These are phyloP conservation scores for Enteromius trimaculatus DNA, from an alignment of 2,797 vertebrate genomes.

Conservation along the genomic window DNA sequence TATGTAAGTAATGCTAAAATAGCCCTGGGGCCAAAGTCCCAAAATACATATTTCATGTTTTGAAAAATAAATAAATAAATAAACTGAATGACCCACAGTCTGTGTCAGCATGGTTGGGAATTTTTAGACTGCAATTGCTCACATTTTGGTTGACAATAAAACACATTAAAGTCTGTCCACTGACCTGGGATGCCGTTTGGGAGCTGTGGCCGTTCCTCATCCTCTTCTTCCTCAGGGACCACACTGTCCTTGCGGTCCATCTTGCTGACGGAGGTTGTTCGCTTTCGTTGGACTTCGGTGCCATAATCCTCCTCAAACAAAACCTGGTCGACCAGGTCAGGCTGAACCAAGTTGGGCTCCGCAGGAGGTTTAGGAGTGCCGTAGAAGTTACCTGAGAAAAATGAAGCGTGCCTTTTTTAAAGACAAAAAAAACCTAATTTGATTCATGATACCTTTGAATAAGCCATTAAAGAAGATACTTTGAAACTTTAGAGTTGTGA, in stretches of 20 bases:
- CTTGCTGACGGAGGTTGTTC: slow-evolving; percentile 96
- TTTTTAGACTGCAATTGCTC: neutral
- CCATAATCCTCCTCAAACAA: slow-evolving; percentile 97
- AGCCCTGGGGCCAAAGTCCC: neutral
- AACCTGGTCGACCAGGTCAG: slow-evolving; percentile 95
- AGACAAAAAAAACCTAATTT: neutral
- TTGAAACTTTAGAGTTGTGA: neutral
- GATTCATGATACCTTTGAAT: neutral
- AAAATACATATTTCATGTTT: neutral
- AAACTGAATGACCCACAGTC: neutral
- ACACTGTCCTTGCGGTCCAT: slow-evolving; percentile 96
- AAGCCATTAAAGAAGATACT: neutral
- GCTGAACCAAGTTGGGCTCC: slow-evolving; percentile 95
- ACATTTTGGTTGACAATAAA: neutral
- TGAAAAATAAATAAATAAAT: neutral
- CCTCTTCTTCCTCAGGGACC: slow-evolving; percentile 95
- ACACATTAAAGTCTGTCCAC: slow-evolving; percentile 44
- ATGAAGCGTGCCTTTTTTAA: neutral
- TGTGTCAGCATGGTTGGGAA: neutral
- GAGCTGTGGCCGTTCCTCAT: slow-evolving; percentile 85
- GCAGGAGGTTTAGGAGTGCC: slow-evolving; percentile 96
- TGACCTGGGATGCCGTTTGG: slow-evolving; percentile 86
- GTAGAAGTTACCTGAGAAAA: slow-evolving; percentile 90
- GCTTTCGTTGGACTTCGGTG: slow-evolving; percentile 91
- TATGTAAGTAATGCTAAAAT: neutral